Evolutionary conservation across 2,113 vertebrate genomes (phyloP), one percentile per base, ranked within the genome.

Genomic region (Crotalus helleri): DNA sequence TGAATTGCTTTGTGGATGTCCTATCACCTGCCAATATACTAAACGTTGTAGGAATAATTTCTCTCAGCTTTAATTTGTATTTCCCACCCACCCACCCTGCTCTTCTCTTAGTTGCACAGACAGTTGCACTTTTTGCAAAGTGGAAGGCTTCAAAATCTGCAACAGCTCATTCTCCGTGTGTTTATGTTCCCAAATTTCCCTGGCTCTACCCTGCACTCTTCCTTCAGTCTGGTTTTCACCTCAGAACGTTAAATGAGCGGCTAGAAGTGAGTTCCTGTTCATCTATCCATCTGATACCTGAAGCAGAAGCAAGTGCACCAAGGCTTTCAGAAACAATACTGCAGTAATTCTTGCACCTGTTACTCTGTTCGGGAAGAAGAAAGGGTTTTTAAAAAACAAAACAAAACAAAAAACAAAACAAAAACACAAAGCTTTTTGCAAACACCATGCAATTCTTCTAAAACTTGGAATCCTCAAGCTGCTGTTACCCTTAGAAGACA

Each of bases 401-500:
- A 51, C 8, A 51, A 49, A 8, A 49, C 7, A 49, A 6, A 49
- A 49, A 49, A 49, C 1, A 49, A 49, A 49, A 49, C 49, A 49
- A 96, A 93, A 92, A 4, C 46, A 44, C 92, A 51, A 39, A 81
- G 33, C 94, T 95, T 93, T 93, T 95, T 95, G 96, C 95, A 95
- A 97, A 93, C 95, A 94, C 95, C 96, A 98, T 96, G 97, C 98
- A 97, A 95, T 96, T 96, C 97, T 97, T 96, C 96, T 96, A 96
- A 97, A 96, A 97, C 95, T 95, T 96, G 95, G 96, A 96, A 96
- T 96, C 97, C 96, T 97, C 96, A 95, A 93, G 97, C 97, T 97
- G 97, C 97, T 95, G 97, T 98, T 98, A 98, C 98, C 98, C 98
- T 98, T 98, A 96, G 97, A 97, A 97, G 98, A 96, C 95, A 98